Base-by-base conservation (phyloP, 1,140 invertebrate species). In the Nasonia giraulti region DNA sequence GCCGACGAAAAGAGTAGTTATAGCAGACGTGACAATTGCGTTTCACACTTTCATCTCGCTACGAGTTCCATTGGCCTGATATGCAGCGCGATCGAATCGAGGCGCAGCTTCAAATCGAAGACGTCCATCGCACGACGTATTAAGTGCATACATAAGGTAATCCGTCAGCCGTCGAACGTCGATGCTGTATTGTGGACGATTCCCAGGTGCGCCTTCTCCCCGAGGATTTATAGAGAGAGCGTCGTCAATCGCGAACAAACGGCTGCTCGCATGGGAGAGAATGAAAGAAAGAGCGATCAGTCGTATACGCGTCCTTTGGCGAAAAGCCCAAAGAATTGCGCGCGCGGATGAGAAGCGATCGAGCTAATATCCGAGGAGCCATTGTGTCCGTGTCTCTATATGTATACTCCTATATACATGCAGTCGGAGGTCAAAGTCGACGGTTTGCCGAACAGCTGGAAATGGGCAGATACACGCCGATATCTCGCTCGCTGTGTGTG, bases 401-500 rank as follows among this genome's bases (percentile, higher is more conserved):
- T 27, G 27, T 80, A 78, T n/a, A n/a, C 11, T 17, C 1, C 4
- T 76, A 69, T 33, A 55, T 74, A 73, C 37, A n/a, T 73, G 55
- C 73, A 66, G 47, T 33, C 55, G 10, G 73, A 73, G 55, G 74
- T 79, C 50, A 33, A 80, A 79, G 68, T 31, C 68, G 37, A 83
- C 75, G 84, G 71, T 33, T 78, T 79, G 80, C 23, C 33, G 84
- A 47, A 85, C 86, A 88, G 86, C 86, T 79, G 88, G 86, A 78
- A 73, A 81, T 14, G 85, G 69, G 47, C 55, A 83, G 31, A 76
- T 82, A 75, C 17, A 44, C 31, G 55, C 14, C 33, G 47, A 84
- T 83, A 87, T 87, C 82, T 88, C 86, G 87, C 86, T 88, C 88
- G 87, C 33, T 71, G 17, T 33, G 14, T 62, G 7, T n/a, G 20